Conservation (phyloP, 2,113 vertebrate species). For the Lontra canadensis region DNA sequence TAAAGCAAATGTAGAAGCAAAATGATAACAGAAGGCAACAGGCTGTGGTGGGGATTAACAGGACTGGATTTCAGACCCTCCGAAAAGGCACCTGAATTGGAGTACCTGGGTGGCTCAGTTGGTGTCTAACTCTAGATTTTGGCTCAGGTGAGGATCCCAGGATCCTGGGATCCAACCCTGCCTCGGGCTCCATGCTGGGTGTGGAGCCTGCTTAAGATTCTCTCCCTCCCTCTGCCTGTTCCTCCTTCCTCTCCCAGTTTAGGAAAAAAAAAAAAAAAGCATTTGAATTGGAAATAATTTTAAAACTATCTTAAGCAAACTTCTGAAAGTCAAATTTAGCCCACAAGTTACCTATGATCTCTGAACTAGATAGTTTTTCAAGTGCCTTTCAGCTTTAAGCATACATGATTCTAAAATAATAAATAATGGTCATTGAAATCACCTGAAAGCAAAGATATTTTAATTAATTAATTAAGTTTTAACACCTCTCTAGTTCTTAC, state of each 20-base stretch:
- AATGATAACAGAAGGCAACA: not conserved
- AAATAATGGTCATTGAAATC: not conserved
- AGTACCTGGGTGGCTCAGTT: not conserved
- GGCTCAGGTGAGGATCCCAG: not conserved
- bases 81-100: not conserved
- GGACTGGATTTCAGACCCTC: not conserved
- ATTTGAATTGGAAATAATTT: conserved; percentile 26
- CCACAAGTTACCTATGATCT: not conserved
- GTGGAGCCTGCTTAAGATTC: not conserved
- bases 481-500: not conserved
- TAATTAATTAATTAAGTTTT: not conserved
- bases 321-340: not conserved
- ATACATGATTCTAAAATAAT: not conserved
- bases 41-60: not conserved
- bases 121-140: not conserved
- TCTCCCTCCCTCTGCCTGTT: not conserved
- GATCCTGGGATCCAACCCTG: not conserved
- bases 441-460: not conserved
- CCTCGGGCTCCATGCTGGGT: not conserved
- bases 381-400: not conserved
- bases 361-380: not conserved
- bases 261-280: not conserved
- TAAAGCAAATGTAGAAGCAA: not conserved
- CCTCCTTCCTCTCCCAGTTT: not conserved
- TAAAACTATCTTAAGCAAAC: not conserved